These are phyloP conservation scores for Etheostoma nigrum DNA, from an alignment of 2,797 vertebrate species.

Conservation along the genomic window DNA sequence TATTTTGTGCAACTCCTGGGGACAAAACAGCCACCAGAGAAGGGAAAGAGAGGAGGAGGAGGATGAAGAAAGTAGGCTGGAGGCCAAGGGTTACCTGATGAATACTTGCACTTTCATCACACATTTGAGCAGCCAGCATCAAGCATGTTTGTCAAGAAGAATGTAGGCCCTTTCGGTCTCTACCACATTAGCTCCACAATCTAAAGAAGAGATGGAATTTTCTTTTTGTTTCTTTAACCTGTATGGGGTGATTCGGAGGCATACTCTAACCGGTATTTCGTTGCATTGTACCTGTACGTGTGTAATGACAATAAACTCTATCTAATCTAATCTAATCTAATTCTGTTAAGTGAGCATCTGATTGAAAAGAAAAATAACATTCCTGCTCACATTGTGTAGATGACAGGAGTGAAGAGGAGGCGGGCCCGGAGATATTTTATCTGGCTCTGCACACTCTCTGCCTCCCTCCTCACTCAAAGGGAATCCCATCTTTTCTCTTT, in stretches of 20 bases:
- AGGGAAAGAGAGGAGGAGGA: constrained; percentile 37
- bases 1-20: constrained; percentile 66
- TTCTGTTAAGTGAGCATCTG: constrained; percentile 12
- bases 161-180: neutral
- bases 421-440: constrained; percentile 58
- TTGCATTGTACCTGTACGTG: no score
- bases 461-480: constrained; percentile 64
- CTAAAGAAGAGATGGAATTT: neutral
- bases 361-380: constrained; percentile 44
- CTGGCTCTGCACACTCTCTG: constrained; percentile 36
- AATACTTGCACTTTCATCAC: constrained; percentile 37
- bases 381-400: constrained; percentile 50
- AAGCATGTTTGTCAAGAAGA: constrained; percentile 12
- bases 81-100: constrained; percentile 48
- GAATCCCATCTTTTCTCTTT: constrained; percentile 77
- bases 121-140: constrained; percentile 20
- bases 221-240: neutral
- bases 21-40: constrained; percentile 68
- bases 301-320: no score
- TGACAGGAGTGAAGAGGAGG: constrained; percentile 52
- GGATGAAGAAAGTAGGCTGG: no score
- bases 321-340: no score
- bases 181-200: constrained; percentile 7
- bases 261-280: no score
- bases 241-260: neutral